Evolutionary conservation across 2,888 invertebrate species (phyloP), one percentile per base, ranked within the genome.

Genomic region (Drosophila paranaensis): DNA sequence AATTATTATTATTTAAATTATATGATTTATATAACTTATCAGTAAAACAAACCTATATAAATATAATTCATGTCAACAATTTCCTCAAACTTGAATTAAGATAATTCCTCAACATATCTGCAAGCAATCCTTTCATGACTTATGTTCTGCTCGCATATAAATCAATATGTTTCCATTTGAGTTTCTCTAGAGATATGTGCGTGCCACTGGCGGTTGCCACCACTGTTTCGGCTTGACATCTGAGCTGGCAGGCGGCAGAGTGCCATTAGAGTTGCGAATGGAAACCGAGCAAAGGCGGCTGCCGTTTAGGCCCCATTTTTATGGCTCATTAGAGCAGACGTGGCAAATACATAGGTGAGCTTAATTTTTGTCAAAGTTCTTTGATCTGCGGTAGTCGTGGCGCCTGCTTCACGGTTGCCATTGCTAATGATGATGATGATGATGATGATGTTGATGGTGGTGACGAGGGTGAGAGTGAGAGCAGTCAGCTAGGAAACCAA

Each of bases 271-370:
- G 71, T 68, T 67, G 71, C 48, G 62, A 43, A 46, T 56, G 63
- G 51, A 57, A 60, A 68, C 56, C 60, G 54, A 45, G 40, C 8
- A 40, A 42, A 45, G 33, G n/a, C 40, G 55, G n/a, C 39, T 48
- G 69, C 35, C 81, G 71, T 71, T 83, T 71, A 77, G 79, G 74
- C 68, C 69, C 60, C 78, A 78, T 88, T 86, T 85, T 89, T 88
- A 88, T 85, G 88, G 85, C 89, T 86, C 88, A 86, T 86, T 86
- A 86, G 82, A 78, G 82, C 69, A 89, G 80, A 82, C 85, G 78
- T 85, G 85, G 88, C 79, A 72, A 82, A 85, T 78, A 64, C 84
- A 75, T 84, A 78, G 79, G 82, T 77, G 77, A 69, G 84, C 63
- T 71, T 76, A 71, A 70, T 80, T 87, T 84, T 78, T 82, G 71